Percentiles rank a stretch among this genome's conserved stretches.
These are phyloP conservation scores for Umimayanthus chanpuru DNA, from an alignment of 92 coral and sea anemone genomes.

Conservation along the genomic window DNA sequence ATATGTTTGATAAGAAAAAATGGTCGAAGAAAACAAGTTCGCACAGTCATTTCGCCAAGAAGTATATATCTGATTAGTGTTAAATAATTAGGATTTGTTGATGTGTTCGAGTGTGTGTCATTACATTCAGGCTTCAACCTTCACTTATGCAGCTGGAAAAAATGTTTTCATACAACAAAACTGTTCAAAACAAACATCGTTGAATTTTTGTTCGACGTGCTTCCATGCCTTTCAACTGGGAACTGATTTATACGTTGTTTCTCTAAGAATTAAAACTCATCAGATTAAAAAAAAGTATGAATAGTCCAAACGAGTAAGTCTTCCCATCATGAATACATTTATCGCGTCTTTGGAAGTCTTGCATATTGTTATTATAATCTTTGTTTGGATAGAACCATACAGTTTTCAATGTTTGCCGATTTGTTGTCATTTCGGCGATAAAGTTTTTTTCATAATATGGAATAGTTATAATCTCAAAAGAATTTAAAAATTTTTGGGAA, in stretches of 20 bases:
- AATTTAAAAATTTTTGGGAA: too few relatives aligned
- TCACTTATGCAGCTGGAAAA: constrained; percentile 10
- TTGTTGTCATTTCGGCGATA: not conserved
- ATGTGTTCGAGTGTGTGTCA: not conserved
- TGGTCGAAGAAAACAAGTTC: not conserved
- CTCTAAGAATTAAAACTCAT: not conserved
- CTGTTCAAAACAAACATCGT: not conserved
- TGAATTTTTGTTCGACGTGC: not conserved
- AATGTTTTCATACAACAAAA: not conserved
- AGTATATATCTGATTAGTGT: not conserved
- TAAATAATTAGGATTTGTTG: not conserved
- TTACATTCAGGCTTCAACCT: not conserved
- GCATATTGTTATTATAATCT: constrained; percentile 23
- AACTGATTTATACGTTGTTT: not conserved
- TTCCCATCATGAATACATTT: not conserved
- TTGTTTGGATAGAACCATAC: not conserved
- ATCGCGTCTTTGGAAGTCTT: not conserved
- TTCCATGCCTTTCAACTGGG: not conserved
- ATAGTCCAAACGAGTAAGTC: not conserved
- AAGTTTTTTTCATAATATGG: too few relatives aligned
- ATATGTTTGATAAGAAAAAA: constrained; percentile 6
- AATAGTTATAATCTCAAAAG: too few relatives aligned
- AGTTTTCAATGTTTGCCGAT: not conserved
- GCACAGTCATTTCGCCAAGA: not conserved
- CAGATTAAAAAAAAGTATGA: not conserved